These are phyloP conservation scores for Rosalia funebris DNA, from an alignment of 2,888 invertebrate genomes.

Conservation along the genomic window DNA sequence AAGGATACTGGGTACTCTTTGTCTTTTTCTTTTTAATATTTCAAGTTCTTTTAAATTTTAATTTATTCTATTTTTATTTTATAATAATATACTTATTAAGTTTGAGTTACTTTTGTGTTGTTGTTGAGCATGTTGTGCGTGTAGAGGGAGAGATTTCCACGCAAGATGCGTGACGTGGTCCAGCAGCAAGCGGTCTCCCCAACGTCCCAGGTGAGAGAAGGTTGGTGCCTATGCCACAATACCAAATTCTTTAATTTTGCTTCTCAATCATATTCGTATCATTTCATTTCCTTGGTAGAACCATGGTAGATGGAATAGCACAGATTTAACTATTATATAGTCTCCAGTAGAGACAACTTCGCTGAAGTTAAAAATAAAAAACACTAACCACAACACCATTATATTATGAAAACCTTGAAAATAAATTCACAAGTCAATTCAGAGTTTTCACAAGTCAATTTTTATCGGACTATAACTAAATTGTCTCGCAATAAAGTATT, in stretches of 20 bases:
- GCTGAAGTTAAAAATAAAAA: no score
- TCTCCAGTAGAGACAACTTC: no score
- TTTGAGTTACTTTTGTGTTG: slow-evolving; percentile 50
- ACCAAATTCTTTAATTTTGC: slow-evolving; percentile 26
- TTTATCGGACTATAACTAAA: no score
- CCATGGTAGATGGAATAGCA: background rate
- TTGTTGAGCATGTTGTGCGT: slow-evolving; percentile 62
- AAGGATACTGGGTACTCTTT: slow-evolving; percentile 62
- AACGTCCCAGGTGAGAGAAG: slow-evolving; percentile 58
- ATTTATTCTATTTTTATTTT: slow-evolving; percentile 47
- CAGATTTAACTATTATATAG: no score
- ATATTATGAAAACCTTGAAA: no score
- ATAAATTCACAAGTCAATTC: no score
- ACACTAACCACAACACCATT: no score
- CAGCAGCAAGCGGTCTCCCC: slow-evolving; percentile 58
- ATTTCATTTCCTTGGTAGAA: no score
- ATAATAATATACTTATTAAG: slow-evolving; percentile 47
- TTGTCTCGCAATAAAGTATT: no score
- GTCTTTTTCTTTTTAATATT: slow-evolving; percentile 67
- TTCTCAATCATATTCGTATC: no score
- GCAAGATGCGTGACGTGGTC: slow-evolving; percentile 84
- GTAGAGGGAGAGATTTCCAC: slow-evolving; percentile 80
- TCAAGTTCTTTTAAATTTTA: slow-evolving; percentile 51
- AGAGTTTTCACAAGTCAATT: no score
- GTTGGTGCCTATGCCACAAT: slow-evolving; percentile 46